A percentile compares a stretch with the other conserved stretches of the same genome.
These are phyloP conservation scores for Branchellion lobata DNA, from an alignment of 2,888 invertebrate genomes.

Conservation along the genomic window DNA sequence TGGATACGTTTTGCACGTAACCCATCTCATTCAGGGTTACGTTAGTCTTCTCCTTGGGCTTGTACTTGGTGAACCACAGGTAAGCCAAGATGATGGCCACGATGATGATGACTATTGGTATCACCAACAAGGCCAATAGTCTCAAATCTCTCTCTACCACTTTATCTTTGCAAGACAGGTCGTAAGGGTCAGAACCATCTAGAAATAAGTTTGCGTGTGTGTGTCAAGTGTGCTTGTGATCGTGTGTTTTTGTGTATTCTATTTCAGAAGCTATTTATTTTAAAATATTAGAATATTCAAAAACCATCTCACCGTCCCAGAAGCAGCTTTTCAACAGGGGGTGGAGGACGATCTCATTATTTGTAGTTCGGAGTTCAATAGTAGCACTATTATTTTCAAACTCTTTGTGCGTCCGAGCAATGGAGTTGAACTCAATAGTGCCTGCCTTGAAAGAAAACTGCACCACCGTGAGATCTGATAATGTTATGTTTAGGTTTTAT, in stretches of 20 bases:
- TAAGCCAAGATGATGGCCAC: constrained; percentile 5
- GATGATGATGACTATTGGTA: constrained; percentile 28
- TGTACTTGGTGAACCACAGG: constrained; percentile 29
- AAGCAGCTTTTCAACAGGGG: not conserved
- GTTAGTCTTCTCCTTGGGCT: constrained; percentile 10
- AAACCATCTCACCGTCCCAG: not conserved
- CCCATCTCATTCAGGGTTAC: constrained; percentile 37
- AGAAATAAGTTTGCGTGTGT: too few species aligned
- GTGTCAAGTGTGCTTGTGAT: too few species aligned
- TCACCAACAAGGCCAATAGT: constrained; percentile 26
- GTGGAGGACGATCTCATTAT: not conserved
- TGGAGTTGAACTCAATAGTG: not conserved
- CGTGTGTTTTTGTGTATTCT: too few species aligned
- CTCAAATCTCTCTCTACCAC: not conserved
- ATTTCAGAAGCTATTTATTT: too few species aligned
- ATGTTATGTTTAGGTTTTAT: too few species aligned
- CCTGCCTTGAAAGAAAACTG: too few species aligned
- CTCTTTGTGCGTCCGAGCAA: not conserved
- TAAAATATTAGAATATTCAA: not conserved
- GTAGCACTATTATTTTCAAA: not conserved
- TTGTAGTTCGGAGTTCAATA: not conserved
- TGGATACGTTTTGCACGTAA: constrained; percentile 38
- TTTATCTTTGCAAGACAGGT: not conserved
- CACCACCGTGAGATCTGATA: not conserved
- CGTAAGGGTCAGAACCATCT: not conserved